Base-by-base conservation (phyloP, 1,140 invertebrate genomes). In the Lysiphlebus fabarum region DNA sequence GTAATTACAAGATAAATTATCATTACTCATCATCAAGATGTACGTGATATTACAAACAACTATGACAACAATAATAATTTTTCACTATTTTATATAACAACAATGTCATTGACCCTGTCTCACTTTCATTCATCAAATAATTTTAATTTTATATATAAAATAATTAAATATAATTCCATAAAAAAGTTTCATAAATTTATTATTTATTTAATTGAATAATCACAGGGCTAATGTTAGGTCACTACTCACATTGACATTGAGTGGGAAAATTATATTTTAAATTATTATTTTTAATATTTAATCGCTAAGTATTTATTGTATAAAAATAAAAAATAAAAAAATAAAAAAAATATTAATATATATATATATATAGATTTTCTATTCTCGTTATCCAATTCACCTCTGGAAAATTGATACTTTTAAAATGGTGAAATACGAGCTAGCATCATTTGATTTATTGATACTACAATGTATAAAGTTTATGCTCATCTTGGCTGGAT, bases 11-110 rank as follows among this genome's bases (percentile, higher is more conserved):
- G 10, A 11, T 49, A 11, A 60, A 62, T 65, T 65, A 65, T 65
- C 63, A 62, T 64, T 64, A 64, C 59, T 64, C 63, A 65, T 58
- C 57, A 62, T 59, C 58, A 56, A 65, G 54, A 50, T 54, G 54
- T 40, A 55, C 48, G 56, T 45, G 56, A 33, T 26, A 1, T 26
- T 26, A 26, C 17, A 26, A 26, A 26, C 17, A 26, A 26, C 17
- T 26, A 26, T 26, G 17, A 26, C 17, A 34, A 17, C 49, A 40
- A 47, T 40, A 40, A 40, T 40, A 11, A n/a, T 33, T 49, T 2
- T 3, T 6, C 17, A 49, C 2, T 9, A 33, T 8, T 17, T 40
- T 14, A n/a, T 37, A 43, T 17, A 12, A 5, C 56, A 42, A 12
- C 7, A 47, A 14, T 47, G 47, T 49, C 47, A 49, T 49, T 49